phyloP scores from a whole-genome alignment of 92 coral and sea anemone species.

The Phenganax subtilis region DNA sequence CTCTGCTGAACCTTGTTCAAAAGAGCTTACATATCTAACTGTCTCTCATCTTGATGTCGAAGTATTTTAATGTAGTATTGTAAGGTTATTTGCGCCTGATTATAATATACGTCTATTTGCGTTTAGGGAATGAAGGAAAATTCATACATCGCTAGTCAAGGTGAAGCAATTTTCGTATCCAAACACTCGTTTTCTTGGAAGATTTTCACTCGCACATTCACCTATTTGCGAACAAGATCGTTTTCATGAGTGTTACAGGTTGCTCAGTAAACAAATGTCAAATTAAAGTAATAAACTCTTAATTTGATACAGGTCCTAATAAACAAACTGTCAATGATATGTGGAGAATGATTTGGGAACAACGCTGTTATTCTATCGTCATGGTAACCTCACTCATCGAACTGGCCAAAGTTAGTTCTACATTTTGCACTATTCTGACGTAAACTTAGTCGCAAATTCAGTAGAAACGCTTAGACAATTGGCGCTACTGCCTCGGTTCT shows the following conservation, averaged over 20 bases:
- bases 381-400: slow-evolving; percentile 22
- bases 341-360: slow-evolving; percentile 34
- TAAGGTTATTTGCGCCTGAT: background rate
- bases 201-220: no score
- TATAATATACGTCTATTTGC: background rate
- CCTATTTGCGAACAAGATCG: background rate
- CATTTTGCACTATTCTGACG: no score
- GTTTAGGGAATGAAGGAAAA: slow-evolving; percentile 4
- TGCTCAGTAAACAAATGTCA: no score
- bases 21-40: no score
- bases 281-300: no score
- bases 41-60: no score
- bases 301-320: background rate
- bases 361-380: slow-evolving; percentile 4
- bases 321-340: background rate
- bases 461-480: no score
- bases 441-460: no score
- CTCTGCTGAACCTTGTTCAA: no score
- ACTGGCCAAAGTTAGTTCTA: background rate
- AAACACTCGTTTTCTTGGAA: background rate
- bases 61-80: background rate
- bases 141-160: slow-evolving; percentile 29
- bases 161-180: background rate
- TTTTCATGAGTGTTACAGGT: no score
- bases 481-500: no score